Evolutionary conservation across 2,888 invertebrate genomes (phyloP), one percentile per base, ranked within the genome.

Genomic region (Strigamia crassipes): DNA sequence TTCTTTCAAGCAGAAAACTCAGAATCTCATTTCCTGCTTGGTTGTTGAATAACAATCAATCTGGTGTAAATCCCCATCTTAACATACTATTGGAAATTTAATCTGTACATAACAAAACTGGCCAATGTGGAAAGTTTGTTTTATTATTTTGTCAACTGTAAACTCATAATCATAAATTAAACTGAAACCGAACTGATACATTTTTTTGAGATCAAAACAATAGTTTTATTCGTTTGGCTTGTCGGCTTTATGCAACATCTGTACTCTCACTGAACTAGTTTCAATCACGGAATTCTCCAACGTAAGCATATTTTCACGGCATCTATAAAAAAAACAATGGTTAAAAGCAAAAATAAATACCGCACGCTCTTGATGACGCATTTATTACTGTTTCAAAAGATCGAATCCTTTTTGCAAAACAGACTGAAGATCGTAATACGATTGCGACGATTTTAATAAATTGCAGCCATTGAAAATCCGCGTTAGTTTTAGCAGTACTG

Each of bases 251-350:
- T 73, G 73, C 1, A 73, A 73, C 73, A 31, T 31, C 27, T 73
- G 73, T 31, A 73, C 15, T 73, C 31, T 73, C 31, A 31, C 73
- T 15, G 31, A n/a, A n/a, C 73, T 73, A 0, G 73, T 27, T 73
- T 73, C 73, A n/a, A 31, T 73, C 23, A 73, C 31, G 0, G 73
- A 27, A 31, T 73, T 73, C 12, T 73, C 73, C 73, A 73, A 73
- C 27, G 31, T 27, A 73, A 27, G 31, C 2, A 12, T 73, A 31
- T 27, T 13, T 13, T 73, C 27, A 10, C 31, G 31, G n/a, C 73
- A 73, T 31, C 73, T 73, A 21, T 15, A 8, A 2, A 31, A 31
- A 31, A 31, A 73, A 73, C 31, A 23, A 73, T 1, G 4, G 27
- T 27, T 12, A n/a, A 73, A 1, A 73, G 27, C 27, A 4, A 73